Percentiles rank a stretch among this genome's conserved stretches.
Evolutionary conservation across 2,797 vertebrate species (phyloP).

Genomic region (Chaetophractus vellerosus): DNA sequence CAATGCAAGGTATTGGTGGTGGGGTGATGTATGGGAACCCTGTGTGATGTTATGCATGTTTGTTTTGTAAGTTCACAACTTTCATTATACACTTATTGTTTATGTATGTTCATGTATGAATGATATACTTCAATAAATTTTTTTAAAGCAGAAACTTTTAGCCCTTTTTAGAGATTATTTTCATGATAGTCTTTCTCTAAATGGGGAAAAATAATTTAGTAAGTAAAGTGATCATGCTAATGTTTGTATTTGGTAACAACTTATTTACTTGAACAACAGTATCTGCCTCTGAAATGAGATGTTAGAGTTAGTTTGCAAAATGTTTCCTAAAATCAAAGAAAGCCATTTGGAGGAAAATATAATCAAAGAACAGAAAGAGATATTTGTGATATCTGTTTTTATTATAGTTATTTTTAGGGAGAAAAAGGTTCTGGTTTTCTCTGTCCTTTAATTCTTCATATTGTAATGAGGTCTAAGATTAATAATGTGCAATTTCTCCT

Average conservation of each 20-base stretch:
- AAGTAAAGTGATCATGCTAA: background rate
- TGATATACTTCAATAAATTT: too few species aligned
- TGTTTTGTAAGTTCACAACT: too few species aligned
- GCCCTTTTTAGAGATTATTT: background rate
- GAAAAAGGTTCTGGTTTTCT: background rate
- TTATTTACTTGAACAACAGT: background rate
- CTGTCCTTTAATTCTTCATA: background rate
- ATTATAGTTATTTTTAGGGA: background rate
- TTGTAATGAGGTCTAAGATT: background rate
- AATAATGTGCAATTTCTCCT: background rate
- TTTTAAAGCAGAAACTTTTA: background rate
- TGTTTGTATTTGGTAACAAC: background rate
- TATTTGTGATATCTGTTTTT: background rate
- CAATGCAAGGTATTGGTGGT: too few species aligned
- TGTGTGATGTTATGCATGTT: too few species aligned
- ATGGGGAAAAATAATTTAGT: background rate
- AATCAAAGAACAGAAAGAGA: background rate
- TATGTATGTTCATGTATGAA: too few species aligned
- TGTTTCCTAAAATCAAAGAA: background rate
- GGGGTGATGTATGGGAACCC: too few species aligned
- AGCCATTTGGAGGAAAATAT: constrained; percentile 2
- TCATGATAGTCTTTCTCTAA: background rate
- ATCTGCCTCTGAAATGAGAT: background rate
- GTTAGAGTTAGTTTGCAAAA: background rate
- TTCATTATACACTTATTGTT: too few species aligned